phyloP scores from a whole-genome alignment of 37 sponge, comb jelly and placozoan species.

The Petrosia ficiformis region DNA sequence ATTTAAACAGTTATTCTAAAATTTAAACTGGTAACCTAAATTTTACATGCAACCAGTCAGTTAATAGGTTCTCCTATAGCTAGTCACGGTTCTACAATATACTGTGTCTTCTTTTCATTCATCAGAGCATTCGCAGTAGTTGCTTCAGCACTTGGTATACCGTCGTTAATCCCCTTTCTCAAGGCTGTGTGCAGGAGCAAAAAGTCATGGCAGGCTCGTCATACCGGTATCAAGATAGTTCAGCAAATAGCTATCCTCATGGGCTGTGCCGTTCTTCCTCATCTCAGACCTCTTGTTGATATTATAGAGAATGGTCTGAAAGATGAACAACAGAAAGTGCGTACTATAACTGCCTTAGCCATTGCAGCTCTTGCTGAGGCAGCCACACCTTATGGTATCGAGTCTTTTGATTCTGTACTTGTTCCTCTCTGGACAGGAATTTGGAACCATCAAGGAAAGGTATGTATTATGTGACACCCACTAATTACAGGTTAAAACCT shows the following conservation, averaged over 20 bases:
- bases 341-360: constrained; percentile 98
- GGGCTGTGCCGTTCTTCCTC: constrained; percentile 99
- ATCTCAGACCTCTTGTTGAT: constrained; percentile 94
- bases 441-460: constrained; percentile 70
- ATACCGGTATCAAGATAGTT: constrained; percentile 96
- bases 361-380: constrained; percentile 99
- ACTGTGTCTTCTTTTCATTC: background rate
- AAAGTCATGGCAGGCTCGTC: constrained; percentile 99
- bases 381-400: constrained; percentile 99
- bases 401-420: constrained; percentile 96
- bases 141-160: constrained; percentile 98
- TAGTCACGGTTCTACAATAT: too few species aligned
- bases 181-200: constrained; percentile 98
- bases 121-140: constrained; percentile 98
- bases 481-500: too few species aligned
- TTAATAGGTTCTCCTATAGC: too few species aligned
- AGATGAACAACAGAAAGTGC: constrained; percentile 99
- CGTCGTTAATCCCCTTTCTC: constrained; percentile 97
- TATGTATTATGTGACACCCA: background rate
- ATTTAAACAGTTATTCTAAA: too few species aligned
- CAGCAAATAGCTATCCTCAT: constrained; percentile 99
- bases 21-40: too few species aligned
- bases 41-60: too few species aligned
- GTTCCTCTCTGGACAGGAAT: constrained; percentile 98
- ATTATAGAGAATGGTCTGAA: constrained; percentile 96